Evolutionary conservation across 2,113 vertebrate genomes (phyloP).

Genomic region (Coptodon bakossiorum): DNA sequence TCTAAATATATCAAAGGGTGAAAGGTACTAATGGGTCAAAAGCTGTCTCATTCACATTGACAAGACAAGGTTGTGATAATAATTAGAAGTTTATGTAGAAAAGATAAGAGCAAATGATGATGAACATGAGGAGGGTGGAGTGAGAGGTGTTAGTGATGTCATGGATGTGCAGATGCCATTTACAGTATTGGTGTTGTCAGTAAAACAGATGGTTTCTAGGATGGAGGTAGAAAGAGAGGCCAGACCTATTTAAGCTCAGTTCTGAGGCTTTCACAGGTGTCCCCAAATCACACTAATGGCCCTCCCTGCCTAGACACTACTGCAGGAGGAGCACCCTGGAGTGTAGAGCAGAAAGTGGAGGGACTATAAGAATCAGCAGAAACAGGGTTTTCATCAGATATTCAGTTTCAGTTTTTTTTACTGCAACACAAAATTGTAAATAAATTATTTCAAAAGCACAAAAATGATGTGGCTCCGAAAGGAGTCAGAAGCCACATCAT

Average conservation of each 20-base stretch:
- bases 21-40: not conserved
- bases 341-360: not conserved
- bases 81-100: not conserved
- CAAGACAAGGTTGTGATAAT: not conserved
- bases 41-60: not conserved
- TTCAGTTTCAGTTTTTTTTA: not conserved
- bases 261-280: not conserved
- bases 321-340: not conserved
- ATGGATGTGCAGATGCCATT: not conserved
- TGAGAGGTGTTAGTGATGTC: not conserved
- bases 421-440: not conserved
- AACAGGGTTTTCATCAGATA: not conserved
- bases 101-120: not conserved
- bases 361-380: not conserved
- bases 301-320: not conserved
- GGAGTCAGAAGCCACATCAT: not conserved
- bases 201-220: not conserved
- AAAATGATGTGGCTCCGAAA: not conserved
- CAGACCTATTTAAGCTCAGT: not conserved
- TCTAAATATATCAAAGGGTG: not conserved
- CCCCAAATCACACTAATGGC: not conserved
- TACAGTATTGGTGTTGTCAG: not conserved
- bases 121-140: not conserved
- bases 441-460: not conserved
- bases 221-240: not conserved